These are phyloP conservation scores for Cyaniris semiargus DNA, from an alignment of 2,888 invertebrate genomes.

Conservation along the genomic window DNA sequence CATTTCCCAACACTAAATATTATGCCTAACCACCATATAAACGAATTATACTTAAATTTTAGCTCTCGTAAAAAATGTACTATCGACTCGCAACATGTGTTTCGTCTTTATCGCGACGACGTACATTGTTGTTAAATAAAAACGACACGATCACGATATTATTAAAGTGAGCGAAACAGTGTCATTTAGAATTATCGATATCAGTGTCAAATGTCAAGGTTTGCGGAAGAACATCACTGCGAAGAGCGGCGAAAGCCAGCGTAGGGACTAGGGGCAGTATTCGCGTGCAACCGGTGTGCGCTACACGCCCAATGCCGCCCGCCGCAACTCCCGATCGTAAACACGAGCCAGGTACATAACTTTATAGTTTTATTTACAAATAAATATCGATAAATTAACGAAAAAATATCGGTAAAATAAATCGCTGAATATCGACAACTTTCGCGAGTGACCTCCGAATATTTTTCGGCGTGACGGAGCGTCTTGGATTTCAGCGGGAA, in stretches of 20 bases:
- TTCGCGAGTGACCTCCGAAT: not conserved
- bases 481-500: conserved; percentile 31
- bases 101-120: not conserved
- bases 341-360: conserved; percentile 59
- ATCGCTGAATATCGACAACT: not conserved
- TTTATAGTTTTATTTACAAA: conserved; percentile 37
- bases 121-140: not conserved
- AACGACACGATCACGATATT: not conserved
- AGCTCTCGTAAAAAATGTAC: not conserved
- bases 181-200: conserved; percentile 48
- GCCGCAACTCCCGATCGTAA: conserved; percentile 46
- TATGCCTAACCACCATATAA: not conserved
- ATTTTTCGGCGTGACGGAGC: conserved; percentile 28
- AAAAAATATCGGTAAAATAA: not conserved
- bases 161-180: not conserved
- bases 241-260: conserved; percentile 53
- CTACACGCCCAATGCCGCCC: conserved; percentile 53
- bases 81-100: not conserved
- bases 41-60: not conserved
- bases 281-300: conserved; percentile 63
- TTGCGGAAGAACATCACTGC: conserved; percentile 43
- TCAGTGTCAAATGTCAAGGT: conserved; percentile 46
- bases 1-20: not conserved
- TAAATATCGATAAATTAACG: not conserved
- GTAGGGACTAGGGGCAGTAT: conserved; percentile 51